Conservation (phyloP, 2,888 invertebrate genomes). For the Cephus pygmeus region DNA sequence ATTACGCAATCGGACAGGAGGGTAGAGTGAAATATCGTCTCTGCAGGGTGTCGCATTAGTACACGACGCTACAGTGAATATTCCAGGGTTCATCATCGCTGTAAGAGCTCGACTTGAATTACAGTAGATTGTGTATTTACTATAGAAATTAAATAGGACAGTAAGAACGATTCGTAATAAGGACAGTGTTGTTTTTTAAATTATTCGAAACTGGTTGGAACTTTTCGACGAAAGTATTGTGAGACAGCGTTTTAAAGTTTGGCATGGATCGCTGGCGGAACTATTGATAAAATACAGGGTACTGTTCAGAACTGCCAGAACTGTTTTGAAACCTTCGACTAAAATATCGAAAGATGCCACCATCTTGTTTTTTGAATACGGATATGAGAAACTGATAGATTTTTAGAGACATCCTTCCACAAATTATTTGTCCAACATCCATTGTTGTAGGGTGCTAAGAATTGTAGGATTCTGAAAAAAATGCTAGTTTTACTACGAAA, state of each 20-base stretch:
- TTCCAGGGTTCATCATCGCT: background rate
- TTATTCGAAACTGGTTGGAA: background rate
- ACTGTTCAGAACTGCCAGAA: background rate
- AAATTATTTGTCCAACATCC: background rate
- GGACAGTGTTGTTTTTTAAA: background rate
- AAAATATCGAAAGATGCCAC: background rate
- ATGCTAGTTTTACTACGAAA: background rate
- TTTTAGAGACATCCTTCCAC: background rate
- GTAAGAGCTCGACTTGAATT: background rate
- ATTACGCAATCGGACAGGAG: slow-evolving; percentile 4
- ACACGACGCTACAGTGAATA: background rate
- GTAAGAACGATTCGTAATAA: background rate
- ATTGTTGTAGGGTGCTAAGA: no score
- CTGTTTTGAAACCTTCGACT: background rate
- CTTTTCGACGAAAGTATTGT: no score
- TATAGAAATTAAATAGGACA: background rate
- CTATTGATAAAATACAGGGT: background rate
- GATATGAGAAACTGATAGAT: background rate
- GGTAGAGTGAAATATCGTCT: background rate
- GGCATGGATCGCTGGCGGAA: background rate
- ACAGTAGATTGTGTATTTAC: background rate
- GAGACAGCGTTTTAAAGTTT: background rate
- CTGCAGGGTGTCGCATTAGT: slow-evolving; percentile 4
- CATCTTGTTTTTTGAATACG: background rate
- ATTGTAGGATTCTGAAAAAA: background rate